Evolutionary conservation across 1,140 invertebrate species (phyloP), one percentile per base, ranked within the genome.

Genomic region (Drosophila nannoptera): DNA sequence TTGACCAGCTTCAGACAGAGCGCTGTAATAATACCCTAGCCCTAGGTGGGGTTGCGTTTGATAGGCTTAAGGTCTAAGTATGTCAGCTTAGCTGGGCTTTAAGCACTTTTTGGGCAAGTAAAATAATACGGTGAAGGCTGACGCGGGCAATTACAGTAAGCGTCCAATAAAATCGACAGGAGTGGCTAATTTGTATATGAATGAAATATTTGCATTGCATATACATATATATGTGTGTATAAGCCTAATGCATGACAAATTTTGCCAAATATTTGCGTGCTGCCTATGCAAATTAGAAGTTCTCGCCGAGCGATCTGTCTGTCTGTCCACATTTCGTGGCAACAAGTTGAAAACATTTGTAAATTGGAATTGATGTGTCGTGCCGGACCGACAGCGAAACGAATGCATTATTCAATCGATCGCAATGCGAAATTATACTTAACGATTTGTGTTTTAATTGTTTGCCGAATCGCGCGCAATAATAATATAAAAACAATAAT

Each of bases 381-480:
- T 46, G 32, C 45, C 35, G 8, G 50, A 14, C 53, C n/a, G 32
- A 29, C 4, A 9, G 31, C 5, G 35, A 11, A 36, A 11, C 35
- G 58, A 61, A 54, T 68, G 65, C 59, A 68, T 69, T 55, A 63
- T 63, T 69, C 52, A 69, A 69, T 63, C 60, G 55, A 52, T 9
- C 54, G 35, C 12, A 36, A 38, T 43, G 35, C 52, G n/a, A 69
- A 40, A 9, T 35, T 52, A 22, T 40, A 36, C 11, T 32, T 43
- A 48, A 43, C 62, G 72, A 83, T 83, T 83, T 73, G 64, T 78
- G 72, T 69, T 73, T 78, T 22, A 80, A 86, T 86, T 83, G 69
- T 75, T 76, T 75, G 74, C 40, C 69, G 78, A 49, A 68, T 43
- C 67, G 22, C 22, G 22, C 22, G 22, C 22, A 67, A 73, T 69